Evolutionary conservation across 2,797 vertebrate genomes (phyloP), one percentile per base, ranked within the genome.

Genomic region (Gymnodraco acuticeps): DNA sequence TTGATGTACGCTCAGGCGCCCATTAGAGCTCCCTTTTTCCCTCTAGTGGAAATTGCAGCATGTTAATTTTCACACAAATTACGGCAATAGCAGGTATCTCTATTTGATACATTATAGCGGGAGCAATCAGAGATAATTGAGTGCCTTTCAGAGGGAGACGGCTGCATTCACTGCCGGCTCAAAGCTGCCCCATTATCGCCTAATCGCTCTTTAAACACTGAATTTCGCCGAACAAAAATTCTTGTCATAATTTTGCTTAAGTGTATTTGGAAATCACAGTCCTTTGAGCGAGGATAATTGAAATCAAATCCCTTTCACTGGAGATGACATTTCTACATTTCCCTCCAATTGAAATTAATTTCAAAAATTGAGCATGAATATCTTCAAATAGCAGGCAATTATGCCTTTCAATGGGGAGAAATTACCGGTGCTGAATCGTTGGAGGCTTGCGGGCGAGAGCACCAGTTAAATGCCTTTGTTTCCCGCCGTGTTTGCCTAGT

Each of bases 41-140:
- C 95, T 95, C 94, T 98, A 97, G 96, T 99, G 97, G 97, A 99
- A 99, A 99, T 99, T 99, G 98, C 97, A 98, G 98, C 98, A 99
- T 99, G 98, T 99, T 99, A 99, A 99, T 99, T 99, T 99, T 99
- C 98, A 99, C 97, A 99, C 98, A 99, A 99, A 99, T 99, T 99
- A 99, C 98, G 98, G 97, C 98, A 99, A 99, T 99, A 99, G 98
- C 98, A 99, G 98, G 98, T 99, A 99, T 99, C 98, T 99, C 98
- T 99, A 99, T 99, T 99, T 99, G 98, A 97, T 98, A 98, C 98
- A 99, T 99, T 99, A 98, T 99, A 99, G 98, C 97, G 96, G 97
- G 97, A 99, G 98, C 98, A 99, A 99, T 99, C 98, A 99, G 97
- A 97, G 98, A 99, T 99, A 99, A 99, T 99, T 99, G 98, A 99